Conservation (phyloP, 2,113 vertebrate genomes). For the Psittacula cyanocephala region DNA sequence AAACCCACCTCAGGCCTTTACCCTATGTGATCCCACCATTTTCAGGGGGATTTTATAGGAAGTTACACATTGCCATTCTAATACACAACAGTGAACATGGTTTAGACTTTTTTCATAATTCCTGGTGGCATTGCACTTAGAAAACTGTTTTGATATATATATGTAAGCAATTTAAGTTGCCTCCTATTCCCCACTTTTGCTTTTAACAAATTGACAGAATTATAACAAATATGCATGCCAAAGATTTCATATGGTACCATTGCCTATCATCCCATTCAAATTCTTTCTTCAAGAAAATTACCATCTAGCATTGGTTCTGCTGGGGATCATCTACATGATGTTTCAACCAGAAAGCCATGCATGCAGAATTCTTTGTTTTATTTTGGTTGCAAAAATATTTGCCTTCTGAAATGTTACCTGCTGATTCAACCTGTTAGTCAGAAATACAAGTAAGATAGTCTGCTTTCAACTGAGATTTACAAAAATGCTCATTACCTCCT, state of each 20-base stretch:
- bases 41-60: not conserved
- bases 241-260: not conserved
- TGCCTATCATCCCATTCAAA: not conserved
- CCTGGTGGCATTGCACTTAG: not conserved
- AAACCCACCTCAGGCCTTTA: not conserved
- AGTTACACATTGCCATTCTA: not conserved
- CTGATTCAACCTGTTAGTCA: not conserved
- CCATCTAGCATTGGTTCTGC: not conserved
- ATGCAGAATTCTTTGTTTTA: not conserved
- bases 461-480: not conserved
- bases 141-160: not conserved
- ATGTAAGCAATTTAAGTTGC: not conserved
- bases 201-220: not conserved
- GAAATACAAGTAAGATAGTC: not conserved
- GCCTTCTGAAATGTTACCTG: not conserved
- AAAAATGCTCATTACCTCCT: not conserved
- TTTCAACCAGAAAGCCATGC: not conserved
- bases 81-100: not conserved
- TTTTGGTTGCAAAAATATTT: not conserved
- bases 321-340: not conserved
- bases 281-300: not conserved
- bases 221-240: not conserved
- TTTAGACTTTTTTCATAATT: not conserved
- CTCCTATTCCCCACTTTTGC: not conserved
- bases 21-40: not conserved